A percentile compares a stretch with the other conserved stretches of the same genome.
These are phyloP conservation scores for Drosophila miranda DNA, from an alignment of 1,140 invertebrate species.

Conservation along the genomic window DNA sequence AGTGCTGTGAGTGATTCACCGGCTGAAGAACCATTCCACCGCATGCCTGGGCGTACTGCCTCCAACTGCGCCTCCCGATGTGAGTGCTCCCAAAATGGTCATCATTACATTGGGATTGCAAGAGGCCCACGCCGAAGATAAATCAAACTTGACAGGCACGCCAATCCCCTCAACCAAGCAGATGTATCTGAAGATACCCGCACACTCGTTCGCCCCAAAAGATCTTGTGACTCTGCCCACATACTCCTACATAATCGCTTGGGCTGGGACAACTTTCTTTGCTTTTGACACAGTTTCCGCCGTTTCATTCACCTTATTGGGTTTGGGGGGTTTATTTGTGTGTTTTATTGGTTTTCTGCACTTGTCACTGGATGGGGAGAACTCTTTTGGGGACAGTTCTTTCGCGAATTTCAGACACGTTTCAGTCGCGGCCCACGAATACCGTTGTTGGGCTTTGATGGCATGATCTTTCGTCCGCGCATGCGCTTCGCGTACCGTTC, in stretches of 20 bases:
- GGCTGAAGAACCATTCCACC: conserved; percentile 13
- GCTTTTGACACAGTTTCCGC: conserved; percentile 63
- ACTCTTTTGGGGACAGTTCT: conserved; percentile 32
- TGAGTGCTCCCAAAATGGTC: conserved; percentile 49
- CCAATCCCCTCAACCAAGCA: conserved; percentile 13
- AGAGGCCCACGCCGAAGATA: conserved; percentile 45
- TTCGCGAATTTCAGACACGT: conserved; percentile 63
- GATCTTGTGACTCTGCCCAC: conserved; percentile 35
- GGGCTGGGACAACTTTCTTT: conserved; percentile 54
- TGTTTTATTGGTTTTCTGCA: conserved; percentile 26
- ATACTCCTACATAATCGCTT: conserved; percentile 4
- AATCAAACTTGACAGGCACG: conserved; percentile 41
- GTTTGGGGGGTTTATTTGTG: conserved; percentile 14
- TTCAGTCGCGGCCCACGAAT: conserved; percentile 50
- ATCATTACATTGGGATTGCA: conserved; percentile 59
- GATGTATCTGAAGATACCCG: conserved; percentile 16
- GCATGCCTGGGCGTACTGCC: conserved; percentile 56
- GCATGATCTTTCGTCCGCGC: conserved; percentile 48
- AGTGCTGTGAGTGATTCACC: conserved; percentile 24
- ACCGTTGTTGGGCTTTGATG: conserved; percentile 26
- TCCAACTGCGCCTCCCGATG: conserved; percentile 1
- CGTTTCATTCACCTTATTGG: conserved; percentile 68
- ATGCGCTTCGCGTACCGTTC: conserved; percentile 59
- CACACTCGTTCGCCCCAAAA: conserved; percentile 8
- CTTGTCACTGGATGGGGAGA: conserved; percentile 37